Base-by-base conservation (phyloP, 1,140 invertebrate species). In the Plutomurus gul region DNA sequence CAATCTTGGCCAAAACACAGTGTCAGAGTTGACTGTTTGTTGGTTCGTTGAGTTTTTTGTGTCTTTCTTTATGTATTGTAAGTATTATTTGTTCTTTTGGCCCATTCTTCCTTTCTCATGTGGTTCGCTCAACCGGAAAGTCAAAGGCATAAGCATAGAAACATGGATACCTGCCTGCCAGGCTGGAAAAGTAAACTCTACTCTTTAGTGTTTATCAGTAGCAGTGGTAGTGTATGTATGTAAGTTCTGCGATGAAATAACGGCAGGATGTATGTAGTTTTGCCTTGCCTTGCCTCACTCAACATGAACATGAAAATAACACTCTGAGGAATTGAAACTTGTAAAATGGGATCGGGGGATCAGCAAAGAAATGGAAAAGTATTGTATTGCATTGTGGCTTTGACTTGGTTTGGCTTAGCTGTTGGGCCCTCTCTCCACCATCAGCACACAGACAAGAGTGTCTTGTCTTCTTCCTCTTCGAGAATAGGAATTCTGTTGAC, bases 11-110 rank as follows among this genome's bases (percentile, higher is more conserved):
- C 30, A 27, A 65, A 65, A 65, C 27, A 30, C 56, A 30, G 56
- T 65, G 56, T 65, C 56, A 65, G 56, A 65, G 56, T 65, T 65
- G 56, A 65, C 56, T 65, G 56, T 65, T 65, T 65, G 56, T 65
- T 65, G 56, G 56, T 65, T 65, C 56, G 56, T 65, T 65, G 56
- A 65, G 27, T 65, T 65, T 65, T 65, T 65, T 65, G 30, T 49
- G 46, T 56, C 51, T 56, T 30, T 65, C 56, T 65, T 65, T 65
- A 65, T 65, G 56, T 65, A 65, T 65, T 65, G 56, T 36, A 65
- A 65, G 56, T 65, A 65, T 56, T 56, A 56, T 65, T 65, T 65
- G 30, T 65, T 65, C 56, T 65, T 65, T 36, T 65, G 56, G 27
- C 56, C 56, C 36, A 65, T 65, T 65, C 56, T 65, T 36, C 56